phyloP scores from a whole-genome alignment of 2,113 vertebrate genomes.

The Platysternon megacephalum region DNA sequence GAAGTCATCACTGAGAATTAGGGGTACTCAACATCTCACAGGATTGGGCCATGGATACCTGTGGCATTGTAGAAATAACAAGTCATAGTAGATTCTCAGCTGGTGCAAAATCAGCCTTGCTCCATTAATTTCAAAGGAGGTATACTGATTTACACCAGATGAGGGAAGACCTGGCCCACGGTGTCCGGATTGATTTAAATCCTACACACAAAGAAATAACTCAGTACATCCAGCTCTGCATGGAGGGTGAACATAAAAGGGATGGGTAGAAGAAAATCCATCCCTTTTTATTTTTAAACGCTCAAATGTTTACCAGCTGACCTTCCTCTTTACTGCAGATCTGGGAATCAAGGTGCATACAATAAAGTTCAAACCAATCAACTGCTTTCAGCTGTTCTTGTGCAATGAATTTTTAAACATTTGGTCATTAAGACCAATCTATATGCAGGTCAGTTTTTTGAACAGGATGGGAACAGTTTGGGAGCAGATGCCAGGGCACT shows the following conservation, averaged over 20 bases:
- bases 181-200: conserved; percentile 68
- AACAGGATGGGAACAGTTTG: conserved; percentile 85
- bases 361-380: conserved; percentile 88
- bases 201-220: conserved; percentile 67
- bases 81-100: conserved; percentile 63
- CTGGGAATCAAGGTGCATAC: conserved; percentile 84
- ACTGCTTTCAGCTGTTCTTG: conserved; percentile 86
- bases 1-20: conserved; percentile 31
- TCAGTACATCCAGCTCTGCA: conserved; percentile 53
- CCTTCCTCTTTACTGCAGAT: conserved; percentile 81
- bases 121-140: conserved; percentile 72
- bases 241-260: conserved; percentile 70
- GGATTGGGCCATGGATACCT: conserved; percentile 43
- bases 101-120: conserved; percentile 56
- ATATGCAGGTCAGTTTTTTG: conserved; percentile 85
- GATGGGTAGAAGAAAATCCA: conserved; percentile 62
- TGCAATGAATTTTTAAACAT: conserved; percentile 86
- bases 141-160: conserved; percentile 72
- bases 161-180: conserved; percentile 66
- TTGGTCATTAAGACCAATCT: conserved; percentile 87
- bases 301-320: conserved; percentile 87
- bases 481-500: conserved; percentile 82
- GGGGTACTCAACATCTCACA: conserved; percentile 49
- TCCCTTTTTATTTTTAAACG: conserved; percentile 79
- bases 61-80: conserved; percentile 54